Conservation (phyloP, 1,140 invertebrate genomes). For the Leguminivora glycinivorella region DNA sequence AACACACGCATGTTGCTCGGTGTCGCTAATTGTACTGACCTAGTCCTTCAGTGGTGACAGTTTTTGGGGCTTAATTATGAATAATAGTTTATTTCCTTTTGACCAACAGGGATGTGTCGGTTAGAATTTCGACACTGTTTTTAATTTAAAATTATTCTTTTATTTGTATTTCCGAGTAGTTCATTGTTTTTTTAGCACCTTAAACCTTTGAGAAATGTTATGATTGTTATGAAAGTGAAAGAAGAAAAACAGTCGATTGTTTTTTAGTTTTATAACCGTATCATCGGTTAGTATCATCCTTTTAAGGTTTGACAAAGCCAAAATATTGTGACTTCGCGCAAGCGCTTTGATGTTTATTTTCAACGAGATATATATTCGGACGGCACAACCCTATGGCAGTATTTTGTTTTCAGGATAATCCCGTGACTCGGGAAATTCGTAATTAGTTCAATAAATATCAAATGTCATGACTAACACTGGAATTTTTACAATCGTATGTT, state of each 20-base stretch:
- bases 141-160: too few species aligned
- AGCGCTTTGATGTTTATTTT: too few species aligned
- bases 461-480: not conserved
- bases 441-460: not conserved
- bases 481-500: not conserved
- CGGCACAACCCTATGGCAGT: not conserved
- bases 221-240: too few species aligned
- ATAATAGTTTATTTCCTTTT: not conserved
- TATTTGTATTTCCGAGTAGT: too few species aligned
- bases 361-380: not conserved
- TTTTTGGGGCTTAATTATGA: not conserved
- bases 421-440: not conserved
- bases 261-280: too few species aligned
- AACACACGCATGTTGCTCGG: not conserved
- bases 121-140: not conserved
- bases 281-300: too few species aligned
- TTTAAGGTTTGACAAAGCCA: too few species aligned
- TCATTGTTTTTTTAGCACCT: too few species aligned
- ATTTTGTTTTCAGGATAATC: not conserved
- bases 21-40: not conserved
- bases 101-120: not conserved
- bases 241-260: too few species aligned
- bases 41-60: not conserved
- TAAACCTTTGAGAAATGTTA: too few species aligned
- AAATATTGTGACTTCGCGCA: too few species aligned